These are phyloP conservation scores for Porites evermanni DNA, from an alignment of 92 coral and sea anemone genomes.

Conservation along the genomic window DNA sequence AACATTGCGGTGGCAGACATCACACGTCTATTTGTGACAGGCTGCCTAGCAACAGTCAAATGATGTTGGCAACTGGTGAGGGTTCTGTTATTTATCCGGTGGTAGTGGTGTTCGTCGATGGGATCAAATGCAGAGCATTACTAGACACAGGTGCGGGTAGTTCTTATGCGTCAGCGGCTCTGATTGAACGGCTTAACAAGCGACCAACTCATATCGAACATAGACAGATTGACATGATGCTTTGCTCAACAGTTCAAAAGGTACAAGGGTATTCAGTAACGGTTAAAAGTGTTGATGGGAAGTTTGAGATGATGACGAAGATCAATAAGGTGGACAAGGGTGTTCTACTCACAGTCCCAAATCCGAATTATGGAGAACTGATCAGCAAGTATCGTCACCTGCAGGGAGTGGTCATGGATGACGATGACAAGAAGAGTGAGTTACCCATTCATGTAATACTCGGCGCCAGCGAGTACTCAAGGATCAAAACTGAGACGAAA, in stretches of 20 bases:
- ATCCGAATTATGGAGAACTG: too few species aligned
- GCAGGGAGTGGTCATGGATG: too few species aligned
- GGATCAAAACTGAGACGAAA: too few species aligned
- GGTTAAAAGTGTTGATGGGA: constrained; percentile 29
- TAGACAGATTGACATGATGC: background rate
- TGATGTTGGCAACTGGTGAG: constrained; percentile 44
- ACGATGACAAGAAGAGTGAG: too few species aligned
- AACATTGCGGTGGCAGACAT: constrained; percentile 5
- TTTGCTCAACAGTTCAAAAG: background rate
- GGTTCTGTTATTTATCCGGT: constrained; percentile 58
- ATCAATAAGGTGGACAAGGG: constrained; percentile 46
- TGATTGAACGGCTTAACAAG: constrained; percentile 16
- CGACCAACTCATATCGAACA: background rate
- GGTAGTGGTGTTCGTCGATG: constrained; percentile 63
- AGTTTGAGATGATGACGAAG: constrained; percentile 48
- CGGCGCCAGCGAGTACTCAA: too few species aligned
- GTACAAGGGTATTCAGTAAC: background rate
- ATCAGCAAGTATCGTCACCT: too few species aligned
- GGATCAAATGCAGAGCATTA: constrained; percentile 61
- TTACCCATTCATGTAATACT: too few species aligned
- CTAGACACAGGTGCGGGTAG: constrained; percentile 70
- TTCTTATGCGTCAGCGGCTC: constrained; percentile 68
- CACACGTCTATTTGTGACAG: constrained; percentile 39
- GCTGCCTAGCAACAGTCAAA: constrained; percentile 9
- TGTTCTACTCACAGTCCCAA: background rate